These are phyloP conservation scores for Ellobius talpinus DNA, from an alignment of 2,113 vertebrate species.

Conservation along the genomic window DNA sequence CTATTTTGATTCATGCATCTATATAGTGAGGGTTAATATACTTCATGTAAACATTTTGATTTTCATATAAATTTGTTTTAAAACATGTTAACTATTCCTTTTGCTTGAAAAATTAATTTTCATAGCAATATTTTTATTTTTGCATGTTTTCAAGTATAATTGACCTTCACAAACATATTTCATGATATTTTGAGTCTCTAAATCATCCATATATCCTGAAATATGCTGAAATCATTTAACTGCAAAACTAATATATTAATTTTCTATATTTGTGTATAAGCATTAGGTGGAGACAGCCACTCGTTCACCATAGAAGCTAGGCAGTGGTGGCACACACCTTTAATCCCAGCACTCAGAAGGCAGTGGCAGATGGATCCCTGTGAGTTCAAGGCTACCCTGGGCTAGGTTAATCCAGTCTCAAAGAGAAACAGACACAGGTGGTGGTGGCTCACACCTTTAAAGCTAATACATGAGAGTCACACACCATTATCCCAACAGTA, in stretches of 20 bases:
- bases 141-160: not conserved
- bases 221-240: not conserved
- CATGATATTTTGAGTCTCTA: not conserved
- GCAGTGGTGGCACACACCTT: too few relatives aligned
- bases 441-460: too few relatives aligned
- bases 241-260: not conserved
- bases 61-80: not conserved
- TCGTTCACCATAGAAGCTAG: too few relatives aligned
- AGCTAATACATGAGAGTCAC: too few relatives aligned
- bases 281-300: not conserved
- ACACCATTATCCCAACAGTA: too few relatives aligned
- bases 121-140: conserved; percentile 6
- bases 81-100: not conserved
- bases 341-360: too few relatives aligned
- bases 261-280: not conserved
- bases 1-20: not conserved
- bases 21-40: not conserved
- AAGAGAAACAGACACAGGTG: too few relatives aligned
- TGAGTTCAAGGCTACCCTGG: too few relatives aligned
- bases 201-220: not conserved
- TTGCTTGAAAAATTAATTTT: not conserved
- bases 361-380: too few relatives aligned
- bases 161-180: not conserved
- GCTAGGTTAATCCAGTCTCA: too few relatives aligned
- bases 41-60: not conserved